Conservation (phyloP, 2,113 vertebrate genomes). For the Numenius arquata region DNA sequence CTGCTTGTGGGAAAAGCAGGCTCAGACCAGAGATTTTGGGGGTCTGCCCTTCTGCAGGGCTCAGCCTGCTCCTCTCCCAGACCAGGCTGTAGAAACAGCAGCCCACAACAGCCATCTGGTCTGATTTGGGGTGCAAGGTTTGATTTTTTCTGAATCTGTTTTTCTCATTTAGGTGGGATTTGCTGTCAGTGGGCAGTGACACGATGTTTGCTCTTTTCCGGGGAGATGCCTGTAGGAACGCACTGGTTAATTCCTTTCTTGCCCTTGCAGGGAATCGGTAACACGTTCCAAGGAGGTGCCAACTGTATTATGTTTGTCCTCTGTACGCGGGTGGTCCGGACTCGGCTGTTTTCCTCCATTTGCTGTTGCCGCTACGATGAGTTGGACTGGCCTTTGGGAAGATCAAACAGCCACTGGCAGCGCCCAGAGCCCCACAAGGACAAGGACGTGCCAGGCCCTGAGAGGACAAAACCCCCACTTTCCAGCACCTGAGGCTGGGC, state of each 20-base stretch:
- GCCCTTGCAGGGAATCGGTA: slow-evolving; percentile 86
- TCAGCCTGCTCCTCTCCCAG: not conserved
- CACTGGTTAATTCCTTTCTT: not conserved
- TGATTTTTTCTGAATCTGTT: fast-evolving
- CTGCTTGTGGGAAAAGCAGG: not conserved
- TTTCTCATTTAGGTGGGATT: fast-evolving
- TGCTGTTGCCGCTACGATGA: slow-evolving; percentile 36
- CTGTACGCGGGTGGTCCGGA: slow-evolving; percentile 79
- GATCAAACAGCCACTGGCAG: not conserved
- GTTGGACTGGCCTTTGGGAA: not conserved
- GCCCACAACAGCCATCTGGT: fast-evolving
- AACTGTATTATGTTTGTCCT: slow-evolving; percentile 95
- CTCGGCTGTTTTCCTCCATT: slow-evolving; percentile 71
- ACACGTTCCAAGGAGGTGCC: slow-evolving; percentile 95
- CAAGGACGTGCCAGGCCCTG: not conserved
- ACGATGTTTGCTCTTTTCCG: fast-evolving
- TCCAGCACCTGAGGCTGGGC: slow-evolving; percentile 50
- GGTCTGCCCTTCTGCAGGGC: not conserved
- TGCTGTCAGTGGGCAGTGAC: not conserved
- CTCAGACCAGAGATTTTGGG: fast-evolving
- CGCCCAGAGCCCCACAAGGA: not conserved
- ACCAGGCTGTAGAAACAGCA: fast-evolving
- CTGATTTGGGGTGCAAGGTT: not conserved
- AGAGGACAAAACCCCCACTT: not conserved
- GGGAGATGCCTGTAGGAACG: not conserved